Conservation (phyloP, 2,888 invertebrate species). For the Axea sp. region DNA sequence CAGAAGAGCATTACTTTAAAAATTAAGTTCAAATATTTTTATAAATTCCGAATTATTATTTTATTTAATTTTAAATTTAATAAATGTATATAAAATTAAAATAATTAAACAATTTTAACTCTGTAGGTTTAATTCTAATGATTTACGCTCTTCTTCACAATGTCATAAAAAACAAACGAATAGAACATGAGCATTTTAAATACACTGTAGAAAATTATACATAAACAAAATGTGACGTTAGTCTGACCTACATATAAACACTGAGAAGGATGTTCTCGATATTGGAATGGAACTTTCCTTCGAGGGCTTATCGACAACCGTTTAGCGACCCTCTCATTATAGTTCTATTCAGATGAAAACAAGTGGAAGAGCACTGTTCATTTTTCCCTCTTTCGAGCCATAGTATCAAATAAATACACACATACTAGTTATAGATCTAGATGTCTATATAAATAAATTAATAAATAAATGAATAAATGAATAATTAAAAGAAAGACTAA, state of each 20-base stretch:
- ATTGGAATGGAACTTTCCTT: conserved; percentile 59
- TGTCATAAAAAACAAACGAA: conserved; percentile 44
- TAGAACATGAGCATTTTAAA: conserved; percentile 38
- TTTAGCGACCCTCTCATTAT: conserved; percentile 67
- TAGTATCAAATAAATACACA: conserved; percentile 61
- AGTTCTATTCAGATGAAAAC: conserved; percentile 67
- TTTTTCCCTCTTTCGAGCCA: conserved; percentile 65
- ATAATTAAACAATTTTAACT: not conserved
- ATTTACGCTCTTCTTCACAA: conserved; percentile 40
- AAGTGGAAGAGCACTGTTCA: conserved; percentile 65
- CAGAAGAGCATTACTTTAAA: no score
- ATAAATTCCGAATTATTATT: no score
- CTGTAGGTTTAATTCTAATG: conserved; percentile 15
- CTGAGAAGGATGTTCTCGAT: conserved; percentile 51
- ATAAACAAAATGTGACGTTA: conserved; percentile 40
- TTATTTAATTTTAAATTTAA: no score
- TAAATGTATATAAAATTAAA: no score
- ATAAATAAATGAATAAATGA: conserved; percentile 14
- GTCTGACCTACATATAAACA: conserved; percentile 59
- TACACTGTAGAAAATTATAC: conserved; percentile 45
- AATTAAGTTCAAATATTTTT: no score
- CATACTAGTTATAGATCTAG: no score
- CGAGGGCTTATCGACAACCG: conserved; percentile 64
- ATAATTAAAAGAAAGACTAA: no score
- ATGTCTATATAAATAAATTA: no score